A percentile compares a stretch with the other conserved stretches of the same genome.
phyloP scores from a whole-genome alignment of 2,113 vertebrate species.

The Nycticorax nycticorax region DNA sequence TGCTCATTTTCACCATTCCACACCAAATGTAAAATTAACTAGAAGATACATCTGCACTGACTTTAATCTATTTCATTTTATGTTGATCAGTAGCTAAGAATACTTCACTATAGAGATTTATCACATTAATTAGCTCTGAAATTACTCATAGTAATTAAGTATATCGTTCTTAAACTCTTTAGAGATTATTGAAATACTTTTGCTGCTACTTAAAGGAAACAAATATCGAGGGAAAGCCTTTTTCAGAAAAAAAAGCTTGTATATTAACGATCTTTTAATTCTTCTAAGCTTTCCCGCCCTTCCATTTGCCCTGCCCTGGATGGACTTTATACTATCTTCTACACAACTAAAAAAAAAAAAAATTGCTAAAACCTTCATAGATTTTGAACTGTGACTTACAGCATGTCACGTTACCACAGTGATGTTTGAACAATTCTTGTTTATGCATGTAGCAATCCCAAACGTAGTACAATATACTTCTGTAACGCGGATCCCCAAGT shows the following conservation, averaged over 20 bases:
- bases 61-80: slow-evolving; percentile 59
- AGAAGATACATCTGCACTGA: neutral
- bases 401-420: neutral
- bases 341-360: neutral
- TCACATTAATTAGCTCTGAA: slow-evolving; percentile 77
- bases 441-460: neutral
- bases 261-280: neutral
- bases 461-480: neutral
- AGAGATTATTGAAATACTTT: slow-evolving; percentile 74
- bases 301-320: neutral
- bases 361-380: neutral
- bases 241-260: neutral
- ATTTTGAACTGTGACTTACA: neutral
- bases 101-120: slow-evolving; percentile 75
- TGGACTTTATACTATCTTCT: neutral
- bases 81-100: slow-evolving; percentile 72
- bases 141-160: slow-evolving; percentile 78
- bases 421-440: neutral
- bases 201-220: slow-evolving; percentile 59
- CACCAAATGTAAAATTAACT: neutral
- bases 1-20: neutral
- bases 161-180: slow-evolving; percentile 79
- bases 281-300: neutral
- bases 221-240: slow-evolving; percentile 50
- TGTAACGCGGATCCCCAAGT: neutral